phyloP scores from a whole-genome alignment of 1,140 invertebrate genomes.

The Aethina tumida region DNA sequence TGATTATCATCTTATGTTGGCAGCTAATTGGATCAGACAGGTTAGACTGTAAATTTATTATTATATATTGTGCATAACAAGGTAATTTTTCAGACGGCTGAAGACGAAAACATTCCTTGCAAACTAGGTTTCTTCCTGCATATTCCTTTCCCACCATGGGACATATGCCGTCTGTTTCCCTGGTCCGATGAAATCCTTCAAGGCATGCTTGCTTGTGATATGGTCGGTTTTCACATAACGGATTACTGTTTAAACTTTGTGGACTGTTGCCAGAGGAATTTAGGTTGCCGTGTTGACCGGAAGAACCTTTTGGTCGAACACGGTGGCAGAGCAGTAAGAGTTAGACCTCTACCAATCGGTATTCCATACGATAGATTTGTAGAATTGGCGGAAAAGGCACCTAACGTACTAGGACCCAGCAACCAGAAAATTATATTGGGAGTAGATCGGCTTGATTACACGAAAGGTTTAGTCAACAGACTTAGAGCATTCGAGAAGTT shows the following conservation, averaged over 20 bases:
- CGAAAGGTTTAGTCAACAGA: slow-evolving; percentile 79
- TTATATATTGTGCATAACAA: background rate
- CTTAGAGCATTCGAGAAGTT: slow-evolving; percentile 76
- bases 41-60: slow-evolving; percentile 26
- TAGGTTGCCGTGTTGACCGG: slow-evolving; percentile 79
- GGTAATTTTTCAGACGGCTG: slow-evolving; percentile 47
- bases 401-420: slow-evolving; percentile 53
- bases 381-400: slow-evolving; percentile 66
- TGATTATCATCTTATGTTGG: slow-evolving; percentile 85
- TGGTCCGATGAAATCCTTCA: slow-evolving; percentile 89
- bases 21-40: slow-evolving; percentile 80
- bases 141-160: slow-evolving; percentile 88
- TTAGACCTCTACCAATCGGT: slow-evolving; percentile 75
- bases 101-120: slow-evolving; percentile 65
- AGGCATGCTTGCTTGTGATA: slow-evolving; percentile 79
- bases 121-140: slow-evolving; percentile 86
- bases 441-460: slow-evolving; percentile 84
- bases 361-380: slow-evolving; percentile 83
- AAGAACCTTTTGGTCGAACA: slow-evolving; percentile 81
- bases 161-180: slow-evolving; percentile 80
- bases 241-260: slow-evolving; percentile 89
- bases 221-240: slow-evolving; percentile 86
- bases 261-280: slow-evolving; percentile 77
- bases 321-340: slow-evolving; percentile 70
- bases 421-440: slow-evolving; percentile 76